These are phyloP conservation scores for Parotia lawesii DNA, from an alignment of 2,113 vertebrate species.

Conservation along the genomic window DNA sequence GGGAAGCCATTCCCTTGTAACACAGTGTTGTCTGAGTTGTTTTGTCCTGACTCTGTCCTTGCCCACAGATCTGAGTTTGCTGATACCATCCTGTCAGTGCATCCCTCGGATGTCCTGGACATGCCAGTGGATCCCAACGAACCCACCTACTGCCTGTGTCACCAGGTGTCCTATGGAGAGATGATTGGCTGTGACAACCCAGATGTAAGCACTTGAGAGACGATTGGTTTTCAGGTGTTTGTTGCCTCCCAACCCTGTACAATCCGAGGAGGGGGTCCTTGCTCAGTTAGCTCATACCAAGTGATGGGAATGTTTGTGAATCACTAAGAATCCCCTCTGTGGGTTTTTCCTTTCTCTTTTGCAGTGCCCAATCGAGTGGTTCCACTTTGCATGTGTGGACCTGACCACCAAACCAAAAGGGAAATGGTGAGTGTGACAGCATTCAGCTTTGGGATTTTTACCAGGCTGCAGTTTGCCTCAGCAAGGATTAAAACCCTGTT, in stretches of 20 bases:
- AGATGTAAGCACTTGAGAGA: slow-evolving; percentile 76
- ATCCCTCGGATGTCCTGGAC: slow-evolving; percentile 94
- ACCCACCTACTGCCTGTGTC: slow-evolving; percentile 95
- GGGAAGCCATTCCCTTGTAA: background rate
- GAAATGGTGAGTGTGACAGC: slow-evolving; percentile 85
- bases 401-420: slow-evolving; percentile 98
- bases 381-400: slow-evolving; percentile 97
- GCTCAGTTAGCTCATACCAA: background rate
- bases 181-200: slow-evolving; percentile 99
- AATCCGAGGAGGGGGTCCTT: background rate
- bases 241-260: background rate
- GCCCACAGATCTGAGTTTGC: slow-evolving; percentile 80
- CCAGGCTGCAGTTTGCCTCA: background rate
- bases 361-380: slow-evolving; percentile 98
- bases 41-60: background rate
- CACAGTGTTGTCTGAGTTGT: background rate
- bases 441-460: background rate
- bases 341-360: background rate
- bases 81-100: slow-evolving; percentile 87
- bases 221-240: background rate
- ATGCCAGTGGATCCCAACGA: slow-evolving; percentile 99
- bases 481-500: background rate
- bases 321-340: background rate
- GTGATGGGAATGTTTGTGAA: fast-evolving
- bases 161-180: slow-evolving; percentile 97